A percentile compares a stretch with the other conserved stretches of the same genome.
Evolutionary conservation across 2,888 invertebrate species (phyloP).

Genomic region (Smittia sp.): DNA sequence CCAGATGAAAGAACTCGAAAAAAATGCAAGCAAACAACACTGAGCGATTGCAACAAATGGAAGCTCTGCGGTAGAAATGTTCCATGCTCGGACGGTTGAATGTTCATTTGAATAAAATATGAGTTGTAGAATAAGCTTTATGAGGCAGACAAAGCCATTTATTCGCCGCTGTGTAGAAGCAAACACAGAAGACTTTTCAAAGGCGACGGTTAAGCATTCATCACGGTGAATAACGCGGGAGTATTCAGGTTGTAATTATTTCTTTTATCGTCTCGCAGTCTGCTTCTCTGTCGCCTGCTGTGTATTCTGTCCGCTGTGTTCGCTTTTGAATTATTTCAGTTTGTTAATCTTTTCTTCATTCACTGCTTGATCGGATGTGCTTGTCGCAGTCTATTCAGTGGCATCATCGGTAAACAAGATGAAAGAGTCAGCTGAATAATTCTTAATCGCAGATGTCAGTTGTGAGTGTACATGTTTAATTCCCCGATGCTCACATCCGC

Average conservation of each 20-base stretch:
- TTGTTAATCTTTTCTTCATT: background rate
- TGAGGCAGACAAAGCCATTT: constrained; percentile 33
- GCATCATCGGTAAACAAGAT: too few relatives aligned
- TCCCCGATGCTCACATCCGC: too few relatives aligned
- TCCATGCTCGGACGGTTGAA: background rate
- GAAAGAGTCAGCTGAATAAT: too few relatives aligned
- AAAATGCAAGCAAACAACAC: background rate
- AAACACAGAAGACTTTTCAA: background rate
- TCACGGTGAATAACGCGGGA: background rate
- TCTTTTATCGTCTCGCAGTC: too few relatives aligned
- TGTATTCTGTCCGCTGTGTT: background rate
- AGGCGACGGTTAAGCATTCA: background rate
- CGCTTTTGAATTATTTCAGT: background rate
- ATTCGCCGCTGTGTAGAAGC: constrained; percentile 14
- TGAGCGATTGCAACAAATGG: constrained; percentile 34
- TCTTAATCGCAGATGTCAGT: too few relatives aligned
- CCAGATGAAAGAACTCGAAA: background rate
- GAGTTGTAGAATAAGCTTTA: constrained; percentile 26
- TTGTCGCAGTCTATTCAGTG: too few relatives aligned
- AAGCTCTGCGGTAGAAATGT: constrained; percentile 6
- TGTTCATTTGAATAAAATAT: constrained; percentile 36
- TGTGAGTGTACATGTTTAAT: too few relatives aligned
- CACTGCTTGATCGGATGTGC: too few relatives aligned
- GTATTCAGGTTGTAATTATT: too few relatives aligned
- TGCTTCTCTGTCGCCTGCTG: background rate